Conservation (phyloP, 1,140 invertebrate species). For the Brachionus calyciflorus region DNA sequence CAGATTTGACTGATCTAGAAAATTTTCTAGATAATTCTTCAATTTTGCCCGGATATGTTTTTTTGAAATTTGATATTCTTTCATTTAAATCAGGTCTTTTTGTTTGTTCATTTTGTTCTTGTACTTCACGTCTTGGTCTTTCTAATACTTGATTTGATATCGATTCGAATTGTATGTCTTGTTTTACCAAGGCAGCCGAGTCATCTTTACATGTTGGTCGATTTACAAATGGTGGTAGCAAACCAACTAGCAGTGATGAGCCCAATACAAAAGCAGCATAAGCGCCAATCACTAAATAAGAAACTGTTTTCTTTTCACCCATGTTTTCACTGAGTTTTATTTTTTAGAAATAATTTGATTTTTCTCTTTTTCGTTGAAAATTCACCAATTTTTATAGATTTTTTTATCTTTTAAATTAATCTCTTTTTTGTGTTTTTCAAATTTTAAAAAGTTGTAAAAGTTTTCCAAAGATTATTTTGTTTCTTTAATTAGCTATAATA, state of each 20-base stretch:
- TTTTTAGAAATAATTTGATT: background rate
- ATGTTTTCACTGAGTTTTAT: background rate
- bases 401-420: too few relatives aligned
- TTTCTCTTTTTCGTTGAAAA: background rate
- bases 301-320: constrained; percentile 15
- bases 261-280: background rate
- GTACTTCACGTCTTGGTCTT: background rate
- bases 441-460: too few relatives aligned
- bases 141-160: background rate
- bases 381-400: background rate
- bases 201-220: background rate
- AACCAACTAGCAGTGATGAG: constrained; percentile 33
- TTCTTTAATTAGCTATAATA: background rate
- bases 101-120: background rate
- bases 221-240: constrained; percentile 39
- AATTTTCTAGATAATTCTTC: background rate
- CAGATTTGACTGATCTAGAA: background rate
- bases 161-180: background rate
- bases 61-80: background rate
- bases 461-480: background rate
- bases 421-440: too few relatives aligned
- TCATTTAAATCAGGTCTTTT: background rate
- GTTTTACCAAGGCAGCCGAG: too few relatives aligned
- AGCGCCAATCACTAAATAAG: background rate
- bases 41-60: background rate